A percentile compares a stretch with the other conserved stretches of the same genome.
phyloP scores from a whole-genome alignment of 1,140 invertebrate genomes.

The Sycobia sp. region DNA sequence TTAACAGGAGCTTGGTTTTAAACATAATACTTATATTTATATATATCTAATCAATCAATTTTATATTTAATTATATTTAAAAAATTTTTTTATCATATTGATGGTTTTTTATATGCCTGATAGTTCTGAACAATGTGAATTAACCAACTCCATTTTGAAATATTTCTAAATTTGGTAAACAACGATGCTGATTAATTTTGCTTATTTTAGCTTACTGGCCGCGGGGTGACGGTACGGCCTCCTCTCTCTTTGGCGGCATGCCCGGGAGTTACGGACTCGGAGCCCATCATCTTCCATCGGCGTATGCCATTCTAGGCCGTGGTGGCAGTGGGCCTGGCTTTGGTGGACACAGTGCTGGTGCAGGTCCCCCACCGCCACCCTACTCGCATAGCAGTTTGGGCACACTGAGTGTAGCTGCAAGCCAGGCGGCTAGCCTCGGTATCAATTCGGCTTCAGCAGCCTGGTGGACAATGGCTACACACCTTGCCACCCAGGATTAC shows the following conservation, averaged over 20 bases:
- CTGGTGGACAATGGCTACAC: conserved; percentile 88
- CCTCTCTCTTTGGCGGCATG: conserved; percentile 62
- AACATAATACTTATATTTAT: too few relatives aligned
- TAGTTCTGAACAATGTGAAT: too few relatives aligned
- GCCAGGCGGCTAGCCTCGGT: conserved; percentile 77
- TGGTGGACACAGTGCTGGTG: conserved; percentile 34
- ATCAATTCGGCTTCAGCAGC: conserved; percentile 70
- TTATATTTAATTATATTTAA: too few relatives aligned
- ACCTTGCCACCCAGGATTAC: conserved; percentile 84
- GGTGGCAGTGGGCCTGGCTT: conserved; percentile 55
- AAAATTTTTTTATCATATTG: too few relatives aligned
- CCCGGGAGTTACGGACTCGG: conserved; percentile 63
- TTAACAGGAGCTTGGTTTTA: too few relatives aligned
- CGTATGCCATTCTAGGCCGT: conserved; percentile 58
- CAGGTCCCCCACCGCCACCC: conserved; percentile 60
- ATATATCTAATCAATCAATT: too few relatives aligned
- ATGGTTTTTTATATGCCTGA: too few relatives aligned
- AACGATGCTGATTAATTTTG: too few relatives aligned
- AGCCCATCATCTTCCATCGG: conserved; percentile 61
- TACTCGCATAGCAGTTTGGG: conserved; percentile 65
- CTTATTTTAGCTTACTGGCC: conserved; percentile 71
- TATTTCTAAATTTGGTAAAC: too few relatives aligned
- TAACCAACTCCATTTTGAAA: too few relatives aligned
- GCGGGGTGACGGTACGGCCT: conserved; percentile 59
- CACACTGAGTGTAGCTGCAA: conserved; percentile 78